These are phyloP conservation scores for Leucopsar rothschildi DNA, from an alignment of 2,113 vertebrate species.

Conservation along the genomic window DNA sequence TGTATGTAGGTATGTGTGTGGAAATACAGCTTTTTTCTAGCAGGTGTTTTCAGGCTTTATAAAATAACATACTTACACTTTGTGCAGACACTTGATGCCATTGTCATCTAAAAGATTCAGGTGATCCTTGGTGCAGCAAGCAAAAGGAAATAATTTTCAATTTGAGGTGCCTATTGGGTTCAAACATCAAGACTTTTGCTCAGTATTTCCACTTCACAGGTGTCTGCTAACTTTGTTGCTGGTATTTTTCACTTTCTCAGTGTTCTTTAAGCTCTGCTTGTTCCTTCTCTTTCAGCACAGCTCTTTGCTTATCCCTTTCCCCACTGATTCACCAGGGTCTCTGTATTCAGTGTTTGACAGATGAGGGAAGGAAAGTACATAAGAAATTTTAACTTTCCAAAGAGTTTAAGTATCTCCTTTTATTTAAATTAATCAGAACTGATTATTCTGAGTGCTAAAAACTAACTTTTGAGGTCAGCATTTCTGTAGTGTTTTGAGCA, in stretches of 20 bases:
- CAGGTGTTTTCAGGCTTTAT: background rate
- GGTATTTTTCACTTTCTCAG: background rate
- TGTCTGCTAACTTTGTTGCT: background rate
- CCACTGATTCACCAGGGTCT: background rate
- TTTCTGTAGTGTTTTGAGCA: background rate
- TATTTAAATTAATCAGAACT: background rate
- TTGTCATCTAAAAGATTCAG: background rate
- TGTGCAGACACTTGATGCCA: background rate
- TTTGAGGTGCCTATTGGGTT: background rate
- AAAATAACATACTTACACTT: background rate
- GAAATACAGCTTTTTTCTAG: background rate
- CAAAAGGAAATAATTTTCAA: background rate
- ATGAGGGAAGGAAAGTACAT: background rate
- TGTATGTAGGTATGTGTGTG: background rate
- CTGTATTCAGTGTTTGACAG: background rate
- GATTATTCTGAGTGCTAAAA: background rate
- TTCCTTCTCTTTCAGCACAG: background rate
- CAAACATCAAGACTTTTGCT: background rate
- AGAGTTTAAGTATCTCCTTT: background rate
- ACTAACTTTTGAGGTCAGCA: background rate
- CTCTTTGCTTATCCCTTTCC: background rate
- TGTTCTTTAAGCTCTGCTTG: background rate
- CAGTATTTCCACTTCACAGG: background rate
- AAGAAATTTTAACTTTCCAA: background rate
- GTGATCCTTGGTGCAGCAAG: background rate